These are phyloP conservation scores for Rotaria magnacalcarata DNA, from an alignment of 2,888 invertebrate species.

Conservation along the genomic window DNA sequence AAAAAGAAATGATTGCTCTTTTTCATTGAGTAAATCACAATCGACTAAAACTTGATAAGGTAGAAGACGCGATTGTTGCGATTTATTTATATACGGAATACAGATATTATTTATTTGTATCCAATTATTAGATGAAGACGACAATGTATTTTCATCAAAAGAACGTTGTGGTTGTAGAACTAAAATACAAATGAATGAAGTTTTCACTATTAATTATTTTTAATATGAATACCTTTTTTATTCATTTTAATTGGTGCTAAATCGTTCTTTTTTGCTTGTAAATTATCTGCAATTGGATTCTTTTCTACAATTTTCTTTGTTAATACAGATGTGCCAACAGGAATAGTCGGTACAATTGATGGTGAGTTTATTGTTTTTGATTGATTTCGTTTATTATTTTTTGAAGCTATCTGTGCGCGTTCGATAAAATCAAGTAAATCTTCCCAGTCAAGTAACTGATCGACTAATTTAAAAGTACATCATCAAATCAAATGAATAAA, in stretches of 20 bases:
- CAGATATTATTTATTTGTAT: constrained; percentile 8
- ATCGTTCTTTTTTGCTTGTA: not conserved
- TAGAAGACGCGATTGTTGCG: not conserved
- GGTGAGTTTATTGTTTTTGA: not conserved
- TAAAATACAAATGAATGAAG: not conserved
- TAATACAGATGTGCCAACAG: not conserved
- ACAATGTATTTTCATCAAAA: not conserved
- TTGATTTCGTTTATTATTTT: not conserved
- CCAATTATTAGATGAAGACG: not conserved
- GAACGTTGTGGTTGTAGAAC: not conserved
- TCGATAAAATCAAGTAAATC: not conserved
- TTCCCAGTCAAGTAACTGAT: not conserved
- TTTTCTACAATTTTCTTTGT: not conserved
- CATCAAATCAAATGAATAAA: not conserved
- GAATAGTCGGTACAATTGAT: not conserved
- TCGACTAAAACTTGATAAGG: not conserved
- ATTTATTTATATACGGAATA: not conserved
- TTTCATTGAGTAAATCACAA: not conserved
- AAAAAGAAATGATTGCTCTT: not conserved
- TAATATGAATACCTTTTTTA: not conserved
- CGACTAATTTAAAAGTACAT: not conserved
- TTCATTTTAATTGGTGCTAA: not conserved
- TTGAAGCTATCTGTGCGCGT: not conserved
- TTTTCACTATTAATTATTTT: not conserved
- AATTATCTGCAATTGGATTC: not conserved